Evolutionary conservation across 2,888 invertebrate species (phyloP), one percentile per base, ranked within the genome.

Genomic region (Amblyjoppa proteus): DNA sequence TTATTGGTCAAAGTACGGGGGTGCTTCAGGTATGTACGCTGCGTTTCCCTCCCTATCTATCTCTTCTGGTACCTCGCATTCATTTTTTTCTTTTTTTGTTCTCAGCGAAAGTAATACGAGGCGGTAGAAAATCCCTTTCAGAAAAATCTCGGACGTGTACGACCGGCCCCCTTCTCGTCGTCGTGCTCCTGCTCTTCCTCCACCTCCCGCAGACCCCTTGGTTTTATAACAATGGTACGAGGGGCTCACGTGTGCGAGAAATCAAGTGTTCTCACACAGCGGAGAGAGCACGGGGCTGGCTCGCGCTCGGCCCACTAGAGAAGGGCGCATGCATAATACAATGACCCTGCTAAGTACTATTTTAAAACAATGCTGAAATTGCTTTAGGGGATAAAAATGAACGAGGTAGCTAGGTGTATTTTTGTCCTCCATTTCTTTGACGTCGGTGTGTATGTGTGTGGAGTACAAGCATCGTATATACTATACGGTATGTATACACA

Each of bases 321-420:
- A 92, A 92, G 93, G 93, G 93, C 92, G 92, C 94, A 94, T 94
- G 94, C 94, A 94, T 94, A 94, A 94, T 94, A 94, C 94, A 94
- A 94, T 94, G 94, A 94, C 94, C 94, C 93, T 93, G 94, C 93
- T 94, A 94, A 94, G 94, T 94, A 94, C 94, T 94, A 94, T 94
- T 94, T 94, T 94, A 94, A 94, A 94, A 94, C 94, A 94, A 94
- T 94, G 94, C 94, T 94, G 93, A 94, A 94, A 94, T 94, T 94
- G 94, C 94, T 94, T 94, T 94, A 94, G 94, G 94, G 94, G 94
- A 94, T 94, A 94, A 94, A 94, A 94, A 94, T 94, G 94, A 94
- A 93, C 93, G 93, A 93, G 93, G 93, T 92, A 91, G 93, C 92
- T 93, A 93, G 93, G 93, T 93, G 92, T 94, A 93, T 93, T 94